Evolutionary conservation across 2,113 vertebrate species (phyloP), one percentile per base, ranked within the genome.

Genomic region (Ictalurus punctatus): DNA sequence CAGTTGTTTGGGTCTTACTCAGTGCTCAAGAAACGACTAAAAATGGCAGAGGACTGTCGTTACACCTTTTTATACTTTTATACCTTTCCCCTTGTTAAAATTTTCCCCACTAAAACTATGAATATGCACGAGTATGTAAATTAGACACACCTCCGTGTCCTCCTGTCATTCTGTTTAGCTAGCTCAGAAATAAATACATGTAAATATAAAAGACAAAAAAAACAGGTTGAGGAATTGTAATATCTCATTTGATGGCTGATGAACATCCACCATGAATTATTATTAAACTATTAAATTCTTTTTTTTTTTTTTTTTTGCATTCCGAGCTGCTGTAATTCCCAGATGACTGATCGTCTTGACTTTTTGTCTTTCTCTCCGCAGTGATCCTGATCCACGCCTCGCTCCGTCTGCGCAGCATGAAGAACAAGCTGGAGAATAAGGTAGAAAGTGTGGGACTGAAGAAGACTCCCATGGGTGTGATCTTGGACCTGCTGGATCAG

Each of bases 341-440:
- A 6, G 61, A 6, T 34, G 48, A n/a, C 6, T 7, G 67, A 21
- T 40, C 40, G 84, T 85, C 90, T 82, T 30, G 89, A 73, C 87
- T 71, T 69, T 34, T 78, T 74, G 67, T 80, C 30, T 25, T 52
- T 88, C 25, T 87, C 87, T 73, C 44, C 12, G 34, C 73, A 99
- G 98, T 99, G 94, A 98, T 97, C 93, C 97, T 99, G 90, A 94
- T 97, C 92, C 98, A 99, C 0, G 97, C 98, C 1, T 99, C 98
- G 0, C 92, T 99, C 95, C 96, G 98, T 88, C 97, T 98, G 89
- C 96, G 98, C 90, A 99, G 96, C 94, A 94, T 99, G 90, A 99
- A 99, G 95, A 99, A 99, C 95, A 97, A 96, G 92, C 73, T 99
- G 94, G 98, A 98, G 95, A 99, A 99, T 94, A 99, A 97, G 94